Evolutionary conservation across 2,113 vertebrate genomes (phyloP).

Genomic region (Urocolius indicus): DNA sequence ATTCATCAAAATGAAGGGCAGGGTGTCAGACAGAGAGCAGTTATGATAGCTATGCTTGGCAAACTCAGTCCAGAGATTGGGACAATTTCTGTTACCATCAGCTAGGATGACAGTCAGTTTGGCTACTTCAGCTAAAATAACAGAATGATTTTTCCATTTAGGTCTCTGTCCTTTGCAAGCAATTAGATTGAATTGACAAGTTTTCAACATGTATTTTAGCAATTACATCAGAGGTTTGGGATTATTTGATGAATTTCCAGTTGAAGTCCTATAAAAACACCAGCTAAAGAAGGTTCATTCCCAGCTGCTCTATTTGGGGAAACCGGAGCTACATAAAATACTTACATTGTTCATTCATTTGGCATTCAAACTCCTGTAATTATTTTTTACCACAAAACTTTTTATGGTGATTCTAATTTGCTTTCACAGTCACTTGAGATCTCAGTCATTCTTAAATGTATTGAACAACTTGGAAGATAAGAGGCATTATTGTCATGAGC

Average conservation of each 20-base stretch:
- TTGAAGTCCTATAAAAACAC: not conserved
- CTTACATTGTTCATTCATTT: not conserved
- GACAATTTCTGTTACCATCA: not conserved
- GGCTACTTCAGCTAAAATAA: not conserved
- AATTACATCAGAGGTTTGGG: not conserved
- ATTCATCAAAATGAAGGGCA: not conserved
- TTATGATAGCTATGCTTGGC: not conserved
- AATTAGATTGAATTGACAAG: not conserved
- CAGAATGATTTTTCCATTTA: not conserved
- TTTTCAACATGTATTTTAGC: not conserved
- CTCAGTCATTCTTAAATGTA: conserved; percentile 11
- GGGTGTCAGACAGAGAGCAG: not conserved
- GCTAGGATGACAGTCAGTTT: not conserved
- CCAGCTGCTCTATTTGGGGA: not conserved
- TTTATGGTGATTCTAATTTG: not conserved
- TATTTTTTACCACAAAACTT: not conserved
- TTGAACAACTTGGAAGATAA: not conserved
- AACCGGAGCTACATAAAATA: not conserved
- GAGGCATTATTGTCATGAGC: not conserved
- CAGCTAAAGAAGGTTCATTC: not conserved
- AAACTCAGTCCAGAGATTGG: not conserved
- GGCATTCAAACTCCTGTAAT: not conserved
- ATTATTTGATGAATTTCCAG: not conserved
- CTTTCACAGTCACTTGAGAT: not conserved
- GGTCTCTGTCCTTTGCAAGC: not conserved